A percentile compares a stretch with the other conserved stretches of the same genome.
Conservation (phyloP, 2,888 invertebrate species). For the Elysia crispata region DNA sequence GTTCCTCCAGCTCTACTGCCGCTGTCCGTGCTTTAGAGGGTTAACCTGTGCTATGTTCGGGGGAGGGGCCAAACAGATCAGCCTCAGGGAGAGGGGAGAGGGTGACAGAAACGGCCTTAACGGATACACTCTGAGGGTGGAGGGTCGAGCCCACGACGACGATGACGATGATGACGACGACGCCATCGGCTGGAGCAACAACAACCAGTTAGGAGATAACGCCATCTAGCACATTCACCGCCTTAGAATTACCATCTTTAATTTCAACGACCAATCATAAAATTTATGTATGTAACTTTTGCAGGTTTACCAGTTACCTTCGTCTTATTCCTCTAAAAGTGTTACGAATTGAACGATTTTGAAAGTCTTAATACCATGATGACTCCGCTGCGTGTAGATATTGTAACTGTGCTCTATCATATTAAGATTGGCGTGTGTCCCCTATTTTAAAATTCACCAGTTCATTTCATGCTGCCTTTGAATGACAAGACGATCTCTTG, state of each 20-base stretch:
- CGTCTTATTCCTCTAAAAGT: not conserved
- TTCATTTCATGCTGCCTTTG: no score
- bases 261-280: not conserved
- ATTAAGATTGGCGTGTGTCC: no score
- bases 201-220: slow-evolving; percentile 42
- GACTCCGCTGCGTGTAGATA: no score
- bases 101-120: not conserved
- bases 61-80: no score
- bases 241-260: not conserved
- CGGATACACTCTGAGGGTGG: not conserved
- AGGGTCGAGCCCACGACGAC: slow-evolving; percentile 14
- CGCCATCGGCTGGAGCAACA: slow-evolving; percentile 48
- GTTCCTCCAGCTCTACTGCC: slow-evolving; percentile 71
- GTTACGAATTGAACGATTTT: no score
- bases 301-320: not conserved
- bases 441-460: no score
- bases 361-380: no score
- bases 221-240: not conserved
- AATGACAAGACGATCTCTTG: no score
- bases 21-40: slow-evolving; percentile 7
- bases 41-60: not conserved
- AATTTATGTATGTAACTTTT: not conserved
- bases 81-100: not conserved
- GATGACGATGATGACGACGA: slow-evolving; percentile 50
- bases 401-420: no score